Percentiles rank a stretch among this genome's conserved stretches.
Conservation (phyloP, 1,140 invertebrate species). For the Drosophila sp. region DNA sequence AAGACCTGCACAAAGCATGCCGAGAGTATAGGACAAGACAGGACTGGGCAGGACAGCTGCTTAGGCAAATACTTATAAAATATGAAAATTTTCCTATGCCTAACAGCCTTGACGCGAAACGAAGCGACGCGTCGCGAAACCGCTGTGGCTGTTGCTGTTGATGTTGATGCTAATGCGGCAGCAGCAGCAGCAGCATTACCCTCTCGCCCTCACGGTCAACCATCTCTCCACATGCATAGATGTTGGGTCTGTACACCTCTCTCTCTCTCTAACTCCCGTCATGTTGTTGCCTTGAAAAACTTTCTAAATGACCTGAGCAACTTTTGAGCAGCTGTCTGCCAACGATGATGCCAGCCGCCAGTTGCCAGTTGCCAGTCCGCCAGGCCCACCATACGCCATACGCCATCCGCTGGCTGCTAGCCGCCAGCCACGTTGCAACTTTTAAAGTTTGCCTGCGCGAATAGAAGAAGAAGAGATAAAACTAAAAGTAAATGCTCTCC, state of each 20-base stretch:
- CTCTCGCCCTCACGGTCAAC: neutral
- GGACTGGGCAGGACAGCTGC: slow-evolving; percentile 36
- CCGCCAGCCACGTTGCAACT: slow-evolving; percentile 34
- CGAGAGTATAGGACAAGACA: no score
- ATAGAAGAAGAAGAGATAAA: slow-evolving; percentile 33
- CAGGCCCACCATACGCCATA: neutral
- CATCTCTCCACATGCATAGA: neutral
- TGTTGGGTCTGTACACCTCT: neutral
- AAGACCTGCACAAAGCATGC: slow-evolving; percentile 2
- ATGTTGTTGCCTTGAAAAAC: slow-evolving; percentile 46
- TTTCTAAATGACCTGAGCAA: slow-evolving; percentile 77
- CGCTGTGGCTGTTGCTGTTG: slow-evolving; percentile 36
- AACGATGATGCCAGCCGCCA: slow-evolving; percentile 37
- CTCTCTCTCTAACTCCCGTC: neutral
- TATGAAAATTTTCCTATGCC: slow-evolving; percentile 50
- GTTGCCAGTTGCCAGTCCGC: slow-evolving; percentile 54
- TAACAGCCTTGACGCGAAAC: slow-evolving; percentile 29
- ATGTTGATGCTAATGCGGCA: slow-evolving; percentile 52
- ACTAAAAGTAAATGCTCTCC: slow-evolving; percentile 33
- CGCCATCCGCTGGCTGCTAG: neutral
- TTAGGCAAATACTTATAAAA: slow-evolving; percentile 24
- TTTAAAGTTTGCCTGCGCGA: slow-evolving; percentile 15
- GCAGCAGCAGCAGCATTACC: slow-evolving; percentile 27
- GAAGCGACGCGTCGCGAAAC: slow-evolving; percentile 14
- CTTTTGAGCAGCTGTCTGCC: slow-evolving; percentile 75